Evolutionary conservation across 92 coral and sea anemone species (phyloP).

Genomic region (Pocillopora grandis): DNA sequence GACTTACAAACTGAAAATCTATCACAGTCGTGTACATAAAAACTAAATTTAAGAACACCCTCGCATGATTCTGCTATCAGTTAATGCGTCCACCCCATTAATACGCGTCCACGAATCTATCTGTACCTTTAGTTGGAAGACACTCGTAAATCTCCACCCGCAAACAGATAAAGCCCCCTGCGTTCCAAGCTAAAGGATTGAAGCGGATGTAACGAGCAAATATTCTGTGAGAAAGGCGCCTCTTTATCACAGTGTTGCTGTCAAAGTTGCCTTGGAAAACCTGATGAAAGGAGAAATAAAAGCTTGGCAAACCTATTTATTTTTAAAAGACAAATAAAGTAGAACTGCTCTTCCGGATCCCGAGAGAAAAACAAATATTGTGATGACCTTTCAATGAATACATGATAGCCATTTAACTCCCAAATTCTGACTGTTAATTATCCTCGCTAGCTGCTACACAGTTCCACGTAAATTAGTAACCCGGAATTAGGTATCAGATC

Average conservation of each 20-base stretch:
- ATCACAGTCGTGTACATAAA: no score
- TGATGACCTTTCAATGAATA: no score
- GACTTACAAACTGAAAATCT: no score
- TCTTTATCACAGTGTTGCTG: conserved; percentile 72
- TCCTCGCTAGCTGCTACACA: no score
- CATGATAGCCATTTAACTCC: no score
- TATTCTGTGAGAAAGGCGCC: conserved; percentile 56
- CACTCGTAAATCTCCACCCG: conserved; percentile 92
- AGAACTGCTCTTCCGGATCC: no score
- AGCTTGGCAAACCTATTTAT: neutral
- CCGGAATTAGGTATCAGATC: no score
- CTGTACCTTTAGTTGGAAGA: conserved; percentile 81
- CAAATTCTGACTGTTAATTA: no score
- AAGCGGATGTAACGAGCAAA: conserved; percentile 85
- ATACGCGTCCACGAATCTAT: neutral
- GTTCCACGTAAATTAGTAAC: no score
- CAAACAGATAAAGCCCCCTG: conserved; percentile 70
- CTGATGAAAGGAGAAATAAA: conserved; percentile 33
- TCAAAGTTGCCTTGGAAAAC: conserved; percentile 89
- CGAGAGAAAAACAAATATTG: no score
- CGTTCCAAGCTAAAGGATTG: conserved; percentile 71
- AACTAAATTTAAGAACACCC: neutral
- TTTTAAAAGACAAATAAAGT: no score
- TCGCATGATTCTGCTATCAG: neutral
- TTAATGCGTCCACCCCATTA: neutral